These are phyloP conservation scores for Deroplatys truncata DNA, from an alignment of 2,888 invertebrate species.

Conservation along the genomic window DNA sequence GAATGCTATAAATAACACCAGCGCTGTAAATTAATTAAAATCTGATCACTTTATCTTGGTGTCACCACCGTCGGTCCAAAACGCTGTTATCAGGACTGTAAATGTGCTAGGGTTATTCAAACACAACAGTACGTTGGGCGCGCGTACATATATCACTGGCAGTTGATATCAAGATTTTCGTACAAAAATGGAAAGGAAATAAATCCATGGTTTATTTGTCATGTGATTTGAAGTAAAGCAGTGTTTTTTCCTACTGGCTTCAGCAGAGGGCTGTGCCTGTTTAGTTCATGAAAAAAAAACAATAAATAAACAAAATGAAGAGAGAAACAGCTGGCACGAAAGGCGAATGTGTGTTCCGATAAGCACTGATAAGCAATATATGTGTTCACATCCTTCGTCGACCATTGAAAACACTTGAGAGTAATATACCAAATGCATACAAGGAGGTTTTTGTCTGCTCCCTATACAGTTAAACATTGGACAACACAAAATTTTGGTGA, in stretches of 20 bases:
- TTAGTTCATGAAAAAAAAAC: too few relatives aligned
- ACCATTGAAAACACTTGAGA: too few relatives aligned
- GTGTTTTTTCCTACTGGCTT: neutral
- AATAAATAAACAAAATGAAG: too few relatives aligned
- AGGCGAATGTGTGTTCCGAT: too few relatives aligned
- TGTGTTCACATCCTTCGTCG: too few relatives aligned
- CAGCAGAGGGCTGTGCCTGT: neutral
- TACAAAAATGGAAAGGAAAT: neutral
- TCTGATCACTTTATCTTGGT: neutral
- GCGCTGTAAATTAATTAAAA: neutral
- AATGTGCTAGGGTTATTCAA: neutral
- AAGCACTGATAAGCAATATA: too few relatives aligned
- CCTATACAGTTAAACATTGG: too few relatives aligned
- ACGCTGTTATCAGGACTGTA: neutral
- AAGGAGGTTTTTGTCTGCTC: too few relatives aligned
- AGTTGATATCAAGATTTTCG: neutral
- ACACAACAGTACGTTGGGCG: neutral
- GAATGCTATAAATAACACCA: neutral
- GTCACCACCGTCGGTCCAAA: neutral
- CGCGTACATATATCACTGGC: neutral
- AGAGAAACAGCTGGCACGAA: too few relatives aligned
- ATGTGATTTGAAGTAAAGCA: neutral
- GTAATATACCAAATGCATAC: too few relatives aligned
- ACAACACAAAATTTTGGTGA: too few relatives aligned
- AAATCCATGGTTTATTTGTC: neutral